A percentile compares a stretch with the other conserved stretches of the same genome.
Conservation (phyloP, 2,888 invertebrate species). For the Ptilodon capucinus region DNA sequence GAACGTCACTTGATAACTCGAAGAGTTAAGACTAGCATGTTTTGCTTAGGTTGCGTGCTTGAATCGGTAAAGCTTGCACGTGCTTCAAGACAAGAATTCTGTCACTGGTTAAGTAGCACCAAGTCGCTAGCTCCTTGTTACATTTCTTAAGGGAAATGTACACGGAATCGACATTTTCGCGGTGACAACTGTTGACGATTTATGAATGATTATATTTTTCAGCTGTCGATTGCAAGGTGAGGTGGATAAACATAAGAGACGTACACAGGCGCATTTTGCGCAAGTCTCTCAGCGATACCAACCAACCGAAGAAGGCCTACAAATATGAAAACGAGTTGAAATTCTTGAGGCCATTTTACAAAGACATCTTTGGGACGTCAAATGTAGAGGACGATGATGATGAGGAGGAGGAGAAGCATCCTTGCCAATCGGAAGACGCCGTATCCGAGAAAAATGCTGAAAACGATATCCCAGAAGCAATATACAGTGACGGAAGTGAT, state of each 20-base stretch:
- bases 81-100: too few relatives aligned
- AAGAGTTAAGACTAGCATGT: background rate
- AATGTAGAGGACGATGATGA: constrained; percentile 37
- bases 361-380: constrained; percentile 44
- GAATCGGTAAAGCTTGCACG: too few relatives aligned
- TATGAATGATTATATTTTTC: too few relatives aligned
- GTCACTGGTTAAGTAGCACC: too few relatives aligned
- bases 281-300: constrained; percentile 37
- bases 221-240: constrained; percentile 71
- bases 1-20: background rate
- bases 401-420: constrained; percentile 26
- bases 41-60: too few relatives aligned
- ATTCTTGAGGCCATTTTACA: constrained; percentile 66
- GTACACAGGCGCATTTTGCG: constrained; percentile 66
- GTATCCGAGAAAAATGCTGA: background rate
- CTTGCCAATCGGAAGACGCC: constrained; percentile 16
- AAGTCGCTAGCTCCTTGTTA: too few relatives aligned
- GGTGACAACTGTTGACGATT: too few relatives aligned
- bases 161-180: too few relatives aligned
- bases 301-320: constrained; percentile 47
- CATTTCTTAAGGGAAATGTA: too few relatives aligned
- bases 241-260: constrained; percentile 76
- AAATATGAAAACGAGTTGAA: constrained; percentile 65
- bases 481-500: constrained; percentile 45
- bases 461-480: background rate